Conservation (phyloP, 2,888 invertebrate species). For the Oxyteleia sp. region DNA sequence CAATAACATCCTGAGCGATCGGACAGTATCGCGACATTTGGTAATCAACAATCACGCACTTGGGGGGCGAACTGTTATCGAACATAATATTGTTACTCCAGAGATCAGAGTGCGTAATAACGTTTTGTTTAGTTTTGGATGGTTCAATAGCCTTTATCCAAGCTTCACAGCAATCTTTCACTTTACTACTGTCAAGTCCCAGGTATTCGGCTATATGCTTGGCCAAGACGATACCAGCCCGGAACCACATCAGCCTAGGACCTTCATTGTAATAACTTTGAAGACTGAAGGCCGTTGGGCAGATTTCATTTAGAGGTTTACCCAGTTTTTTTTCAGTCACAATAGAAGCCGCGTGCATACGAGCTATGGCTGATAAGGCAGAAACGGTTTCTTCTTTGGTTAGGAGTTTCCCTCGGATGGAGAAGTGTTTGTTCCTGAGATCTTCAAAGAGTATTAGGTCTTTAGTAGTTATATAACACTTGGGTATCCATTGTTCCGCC, state of each 20-base stretch:
- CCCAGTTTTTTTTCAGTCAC: constrained; percentile 80
- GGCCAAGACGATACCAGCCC: constrained; percentile 24
- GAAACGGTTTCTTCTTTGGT: constrained; percentile 77
- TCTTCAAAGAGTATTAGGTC: constrained; percentile 87
- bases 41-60: constrained; percentile 91
- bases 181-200: constrained; percentile 48
- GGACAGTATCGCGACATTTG: constrained; percentile 89
- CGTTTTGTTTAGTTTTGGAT: constrained; percentile 80
- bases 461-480: constrained; percentile 81
- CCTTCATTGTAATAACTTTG: constrained; percentile 71
- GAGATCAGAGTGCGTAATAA: constrained; percentile 90
- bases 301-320: constrained; percentile 76
- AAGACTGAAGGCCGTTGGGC: constrained; percentile 76
- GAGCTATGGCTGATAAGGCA: constrained; percentile 80
- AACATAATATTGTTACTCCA: constrained; percentile 91
- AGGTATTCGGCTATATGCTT: constrained; percentile 78
- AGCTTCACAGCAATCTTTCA: constrained; percentile 45
- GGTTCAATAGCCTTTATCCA: constrained; percentile 51
- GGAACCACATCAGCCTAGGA: constrained; percentile 51
- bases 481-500: constrained; percentile 82
- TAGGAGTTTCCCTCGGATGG: constrained; percentile 73
- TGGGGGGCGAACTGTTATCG: constrained; percentile 87
- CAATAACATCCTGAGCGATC: constrained; percentile 68
- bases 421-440: constrained; percentile 81
- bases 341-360: constrained; percentile 83